A percentile compares a stretch with the other conserved stretches of the same genome.
phyloP scores from a whole-genome alignment of 1,140 invertebrate genomes.

The Brachionus manjavacas region DNA sequence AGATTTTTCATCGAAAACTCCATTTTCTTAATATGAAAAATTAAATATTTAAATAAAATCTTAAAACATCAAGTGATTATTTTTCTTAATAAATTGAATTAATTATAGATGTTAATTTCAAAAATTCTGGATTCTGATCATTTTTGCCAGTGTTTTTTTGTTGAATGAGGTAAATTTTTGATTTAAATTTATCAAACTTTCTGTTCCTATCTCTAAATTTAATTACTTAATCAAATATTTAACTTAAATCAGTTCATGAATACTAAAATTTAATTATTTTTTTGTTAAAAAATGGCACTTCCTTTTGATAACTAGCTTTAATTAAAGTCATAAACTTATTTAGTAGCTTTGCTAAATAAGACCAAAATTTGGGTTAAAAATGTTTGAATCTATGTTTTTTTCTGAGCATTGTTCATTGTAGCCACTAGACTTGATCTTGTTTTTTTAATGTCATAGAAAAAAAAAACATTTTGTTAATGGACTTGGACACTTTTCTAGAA shows the following conservation, averaged over 20 bases:
- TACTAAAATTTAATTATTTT: too few relatives aligned
- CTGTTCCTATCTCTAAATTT: too few relatives aligned
- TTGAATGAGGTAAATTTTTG: too few relatives aligned
- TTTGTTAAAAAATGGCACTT: background rate
- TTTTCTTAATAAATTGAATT: too few relatives aligned
- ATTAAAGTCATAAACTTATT: background rate
- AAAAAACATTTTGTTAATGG: background rate
- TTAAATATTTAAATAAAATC: background rate
- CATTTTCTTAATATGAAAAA: background rate
- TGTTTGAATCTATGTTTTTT: background rate
- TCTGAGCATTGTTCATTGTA: background rate
- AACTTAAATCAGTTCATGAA: too few relatives aligned
- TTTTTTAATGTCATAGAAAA: constrained; percentile 5
- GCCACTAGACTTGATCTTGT: background rate
- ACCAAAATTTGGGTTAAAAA: constrained; percentile 8
- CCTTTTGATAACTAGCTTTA: background rate
- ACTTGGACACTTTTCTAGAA: constrained; percentile 9
- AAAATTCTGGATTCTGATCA: too few relatives aligned
- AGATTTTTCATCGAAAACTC: background rate
- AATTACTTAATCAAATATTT: background rate
- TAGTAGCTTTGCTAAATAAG: background rate
- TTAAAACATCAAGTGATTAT: too few relatives aligned
- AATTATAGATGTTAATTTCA: too few relatives aligned
- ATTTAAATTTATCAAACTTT: too few relatives aligned
- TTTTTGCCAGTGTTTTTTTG: too few relatives aligned